A percentile compares a stretch with the other conserved stretches of the same genome.
Evolutionary conservation across 2,888 invertebrate genomes (phyloP).

Genomic region (Incurvaria masculella): DNA sequence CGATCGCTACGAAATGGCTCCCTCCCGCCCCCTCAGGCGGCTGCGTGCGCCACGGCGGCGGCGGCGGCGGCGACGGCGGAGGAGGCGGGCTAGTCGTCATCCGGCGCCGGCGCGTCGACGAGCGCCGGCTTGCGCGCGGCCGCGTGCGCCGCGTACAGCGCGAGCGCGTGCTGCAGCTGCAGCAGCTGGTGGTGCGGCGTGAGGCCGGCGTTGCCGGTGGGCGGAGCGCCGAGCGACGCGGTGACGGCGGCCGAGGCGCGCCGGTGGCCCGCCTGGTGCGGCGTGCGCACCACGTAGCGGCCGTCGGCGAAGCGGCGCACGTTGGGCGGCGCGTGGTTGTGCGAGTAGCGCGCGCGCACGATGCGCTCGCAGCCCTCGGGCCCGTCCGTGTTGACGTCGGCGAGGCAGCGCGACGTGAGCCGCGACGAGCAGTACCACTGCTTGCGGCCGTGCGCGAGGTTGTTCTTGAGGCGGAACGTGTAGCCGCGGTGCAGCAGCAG

Average conservation of each 20-base stretch:
- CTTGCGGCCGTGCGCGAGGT: slow-evolving; percentile 50
- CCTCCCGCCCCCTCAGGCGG: too few relatives aligned
- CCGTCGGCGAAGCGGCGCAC: slow-evolving; percentile 51
- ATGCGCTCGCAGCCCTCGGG: slow-evolving; percentile 52
- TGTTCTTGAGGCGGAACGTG: slow-evolving; percentile 50
- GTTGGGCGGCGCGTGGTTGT: slow-evolving; percentile 50
- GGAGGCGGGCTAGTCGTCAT: slow-evolving; percentile 33
- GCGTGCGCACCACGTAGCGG: slow-evolving; percentile 48
- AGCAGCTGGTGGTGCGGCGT: slow-evolving; percentile 49
- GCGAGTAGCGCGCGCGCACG: slow-evolving; percentile 46
- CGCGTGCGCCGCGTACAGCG: slow-evolving; percentile 46
- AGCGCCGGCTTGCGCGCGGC: slow-evolving; percentile 43
- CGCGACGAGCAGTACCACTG: slow-evolving; percentile 53
- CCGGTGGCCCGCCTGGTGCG: slow-evolving; percentile 51
- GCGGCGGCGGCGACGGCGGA: neutral
- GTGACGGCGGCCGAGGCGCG: slow-evolving; percentile 48
- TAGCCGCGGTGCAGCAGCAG: slow-evolving; percentile 47
- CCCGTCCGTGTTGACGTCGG: slow-evolving; percentile 49
- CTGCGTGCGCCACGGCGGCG: too few relatives aligned
- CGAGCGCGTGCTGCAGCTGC: slow-evolving; percentile 48
- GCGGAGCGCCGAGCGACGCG: slow-evolving; percentile 50
- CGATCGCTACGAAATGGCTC: too few relatives aligned
- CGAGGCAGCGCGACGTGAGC: slow-evolving; percentile 46
- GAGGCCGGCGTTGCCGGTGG: slow-evolving; percentile 45
- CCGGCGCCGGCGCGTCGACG: slow-evolving; percentile 45